These are phyloP conservation scores for Plumapathes pennacea DNA, from an alignment of 92 coral and sea anemone species.

Conservation along the genomic window DNA sequence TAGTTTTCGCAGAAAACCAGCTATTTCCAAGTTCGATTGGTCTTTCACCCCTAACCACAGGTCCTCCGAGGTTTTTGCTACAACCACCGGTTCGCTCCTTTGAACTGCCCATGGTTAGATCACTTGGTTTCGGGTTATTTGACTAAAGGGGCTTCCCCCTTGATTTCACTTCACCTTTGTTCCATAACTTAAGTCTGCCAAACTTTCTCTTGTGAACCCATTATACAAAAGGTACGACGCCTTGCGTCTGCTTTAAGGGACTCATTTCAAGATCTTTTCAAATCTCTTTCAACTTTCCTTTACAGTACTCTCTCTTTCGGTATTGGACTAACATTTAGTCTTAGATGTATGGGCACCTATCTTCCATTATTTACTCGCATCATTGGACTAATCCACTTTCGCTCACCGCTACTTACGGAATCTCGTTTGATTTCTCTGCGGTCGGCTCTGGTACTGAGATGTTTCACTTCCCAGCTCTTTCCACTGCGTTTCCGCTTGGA, in stretches of 20 bases:
- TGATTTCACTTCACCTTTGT: constrained; percentile 74
- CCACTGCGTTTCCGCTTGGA: constrained; percentile 68
- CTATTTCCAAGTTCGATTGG: constrained; percentile 89
- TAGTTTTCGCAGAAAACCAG: constrained; percentile 89
- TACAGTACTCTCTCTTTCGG: constrained; percentile 82
- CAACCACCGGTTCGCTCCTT: constrained; percentile 88
- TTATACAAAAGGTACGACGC: constrained; percentile 92
- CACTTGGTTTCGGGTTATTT: constrained; percentile 96
- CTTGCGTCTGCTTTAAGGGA: constrained; percentile 74
- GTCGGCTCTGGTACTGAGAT: constrained; percentile 77
- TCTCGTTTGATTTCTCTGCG: constrained; percentile 80
- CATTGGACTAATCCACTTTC: constrained; percentile 66
- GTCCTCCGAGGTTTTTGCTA: constrained; percentile 86
- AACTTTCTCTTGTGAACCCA: constrained; percentile 85
- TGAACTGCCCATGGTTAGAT: constrained; percentile 80
- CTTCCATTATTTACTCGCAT: constrained; percentile 70
- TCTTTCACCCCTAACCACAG: constrained; percentile 90
- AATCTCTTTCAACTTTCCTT: constrained; percentile 88
- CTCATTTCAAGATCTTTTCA: constrained; percentile 77
- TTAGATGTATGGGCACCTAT: constrained; percentile 77
- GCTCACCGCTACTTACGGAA: constrained; percentile 87
- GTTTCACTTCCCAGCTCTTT: constrained; percentile 64
- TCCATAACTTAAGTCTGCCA: constrained; percentile 79
- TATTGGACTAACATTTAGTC: constrained; percentile 75
- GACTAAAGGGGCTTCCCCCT: constrained; percentile 74